Evolutionary conservation across 2,888 invertebrate species (phyloP), one percentile per base, ranked within the genome.

Genomic region (Drosophila yooni): DNA sequence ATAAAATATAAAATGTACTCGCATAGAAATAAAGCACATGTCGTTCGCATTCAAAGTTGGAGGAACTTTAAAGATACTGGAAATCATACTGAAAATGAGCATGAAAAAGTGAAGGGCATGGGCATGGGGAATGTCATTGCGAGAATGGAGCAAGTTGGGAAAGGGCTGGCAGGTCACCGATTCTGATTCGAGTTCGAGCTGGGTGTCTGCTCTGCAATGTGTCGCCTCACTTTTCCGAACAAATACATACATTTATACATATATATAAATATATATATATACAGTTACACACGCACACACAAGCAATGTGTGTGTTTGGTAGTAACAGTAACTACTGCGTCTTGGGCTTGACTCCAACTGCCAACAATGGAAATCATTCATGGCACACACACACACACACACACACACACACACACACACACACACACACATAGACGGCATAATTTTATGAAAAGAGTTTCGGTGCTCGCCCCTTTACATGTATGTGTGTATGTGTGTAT

Each of bases 311-410:
- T 43, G 52, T 65, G 58, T 54, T 63, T 51, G 58, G 69, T 63
- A 72, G 68, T 68, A 43, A 71, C 52, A 62, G 61, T 62, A 77
- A 75, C 76, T 71, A 76, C 77, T 81, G 75, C 82, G 80, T 73
- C 82, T 80, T 77, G 56, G 50, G 61, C 66, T 64, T 48, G 67
- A 63, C 52, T 27, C 50, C 40, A 51, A 53, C 69, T 40, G 84
- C 77, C 85, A 80, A 87, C 85, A 86, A 86, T 86, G 85, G 69
- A 76, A 85, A 85, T 86, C 85, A 86, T 86, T 86, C 85, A 86
- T 85, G 46, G 43, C 62, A 70, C 36, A 66, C 48, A 58, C 74
- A 61, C 52, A 70, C 64, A 64, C 68, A 48, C 31, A 56, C 58
- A 46, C 48, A 18, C 48, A 18, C 36, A 51, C 54, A 52, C 64